These are phyloP conservation scores for Agriopis marginaria DNA, from an alignment of 2,888 invertebrate species.

Conservation along the genomic window DNA sequence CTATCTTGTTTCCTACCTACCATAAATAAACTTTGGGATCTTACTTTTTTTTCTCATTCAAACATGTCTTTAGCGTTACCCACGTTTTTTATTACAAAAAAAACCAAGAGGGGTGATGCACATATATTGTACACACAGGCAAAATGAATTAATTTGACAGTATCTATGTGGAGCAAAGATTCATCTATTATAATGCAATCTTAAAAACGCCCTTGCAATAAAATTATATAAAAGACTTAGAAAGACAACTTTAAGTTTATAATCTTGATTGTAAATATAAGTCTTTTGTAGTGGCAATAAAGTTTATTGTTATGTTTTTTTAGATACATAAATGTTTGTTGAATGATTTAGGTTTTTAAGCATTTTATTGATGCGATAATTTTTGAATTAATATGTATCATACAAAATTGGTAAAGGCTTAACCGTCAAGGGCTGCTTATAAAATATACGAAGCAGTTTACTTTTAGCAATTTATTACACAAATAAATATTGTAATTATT, in stretches of 20 bases:
- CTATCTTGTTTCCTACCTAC: not conserved
- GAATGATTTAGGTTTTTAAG: conserved; percentile 24
- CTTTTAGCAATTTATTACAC: no score
- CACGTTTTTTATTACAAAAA: conserved; percentile 74
- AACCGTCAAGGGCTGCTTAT: no score
- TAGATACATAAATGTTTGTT: conserved; percentile 3
- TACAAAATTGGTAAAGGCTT: conserved; percentile 43
- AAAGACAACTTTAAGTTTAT: conserved; percentile 33
- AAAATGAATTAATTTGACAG: conserved; percentile 70
- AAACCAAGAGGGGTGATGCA: conserved; percentile 75
- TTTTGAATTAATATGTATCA: conserved; percentile 36
- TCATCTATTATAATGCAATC: conserved; percentile 51
- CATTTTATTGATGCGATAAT: conserved; percentile 45
- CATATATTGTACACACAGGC: conserved; percentile 45
- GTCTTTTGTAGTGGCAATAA: conserved; percentile 23
- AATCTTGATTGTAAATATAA: not conserved
- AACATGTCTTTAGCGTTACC: conserved; percentile 59
- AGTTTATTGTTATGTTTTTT: conserved; percentile 4
- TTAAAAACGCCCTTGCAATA: conserved; percentile 71
- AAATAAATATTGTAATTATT: no score
- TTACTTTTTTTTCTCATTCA: conserved; percentile 39
- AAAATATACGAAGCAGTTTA: no score
- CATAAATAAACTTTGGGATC: not conserved
- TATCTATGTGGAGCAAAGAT: conserved; percentile 68
- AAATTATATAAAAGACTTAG: conserved; percentile 45